Conservation (phyloP, 2,113 vertebrate species). For the Mastomys natalensis region DNA sequence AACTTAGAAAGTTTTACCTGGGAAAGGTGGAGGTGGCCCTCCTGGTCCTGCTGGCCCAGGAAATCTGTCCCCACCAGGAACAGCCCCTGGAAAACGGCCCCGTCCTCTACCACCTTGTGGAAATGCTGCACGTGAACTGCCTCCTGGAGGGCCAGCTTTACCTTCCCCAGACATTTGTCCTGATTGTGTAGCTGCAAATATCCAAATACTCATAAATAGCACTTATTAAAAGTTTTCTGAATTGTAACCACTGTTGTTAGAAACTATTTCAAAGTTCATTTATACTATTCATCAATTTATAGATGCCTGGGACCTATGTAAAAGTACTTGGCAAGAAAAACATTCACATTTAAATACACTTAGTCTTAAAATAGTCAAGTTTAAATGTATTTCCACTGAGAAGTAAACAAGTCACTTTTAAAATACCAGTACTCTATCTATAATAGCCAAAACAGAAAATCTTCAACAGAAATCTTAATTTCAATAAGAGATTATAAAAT, state of each 20-base stretch:
- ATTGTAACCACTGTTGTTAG: slow-evolving; percentile 76
- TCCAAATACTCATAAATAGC: slow-evolving; percentile 85
- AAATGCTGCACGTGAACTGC: slow-evolving; percentile 93
- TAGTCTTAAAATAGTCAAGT: slow-evolving; percentile 59
- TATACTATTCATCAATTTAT: slow-evolving; percentile 50
- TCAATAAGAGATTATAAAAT: slow-evolving; percentile 62
- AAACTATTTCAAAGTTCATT: slow-evolving; percentile 65
- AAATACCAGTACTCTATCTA: slow-evolving; percentile 74
- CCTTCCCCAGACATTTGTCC: slow-evolving; percentile 99
- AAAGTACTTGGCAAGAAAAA: slow-evolving; percentile 67
- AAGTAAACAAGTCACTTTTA: slow-evolving; percentile 63
- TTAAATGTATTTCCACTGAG: slow-evolving; percentile 53
- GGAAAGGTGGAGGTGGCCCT: slow-evolving; percentile 96
- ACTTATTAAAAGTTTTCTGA: slow-evolving; percentile 79
- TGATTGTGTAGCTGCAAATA: slow-evolving; percentile 93
- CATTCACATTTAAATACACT: slow-evolving; percentile 56
- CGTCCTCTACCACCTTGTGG: slow-evolving; percentile 95
- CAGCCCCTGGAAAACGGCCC: slow-evolving; percentile 95
- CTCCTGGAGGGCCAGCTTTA: slow-evolving; percentile 97
- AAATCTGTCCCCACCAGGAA: slow-evolving; percentile 96
- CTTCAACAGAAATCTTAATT: slow-evolving; percentile 69
- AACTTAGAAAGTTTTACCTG: slow-evolving; percentile 90
- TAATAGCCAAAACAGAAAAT: slow-evolving; percentile 72
- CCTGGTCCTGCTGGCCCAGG: slow-evolving; percentile 96
- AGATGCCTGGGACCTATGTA: slow-evolving; percentile 44